Conservation (phyloP, 2,797 vertebrate genomes). For the Rhodeus uyekii region DNA sequence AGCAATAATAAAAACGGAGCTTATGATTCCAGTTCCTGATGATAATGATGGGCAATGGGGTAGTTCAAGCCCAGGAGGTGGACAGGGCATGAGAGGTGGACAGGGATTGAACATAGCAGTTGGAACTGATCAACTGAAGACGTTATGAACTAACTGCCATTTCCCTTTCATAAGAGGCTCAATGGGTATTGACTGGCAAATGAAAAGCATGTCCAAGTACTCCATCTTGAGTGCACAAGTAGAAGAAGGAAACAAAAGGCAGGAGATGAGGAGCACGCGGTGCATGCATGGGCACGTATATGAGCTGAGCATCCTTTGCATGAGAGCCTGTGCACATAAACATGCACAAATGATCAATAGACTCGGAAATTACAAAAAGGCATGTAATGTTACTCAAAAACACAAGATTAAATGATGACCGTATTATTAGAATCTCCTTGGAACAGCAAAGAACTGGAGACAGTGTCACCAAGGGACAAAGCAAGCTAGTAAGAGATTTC, state of each 20-base stretch:
- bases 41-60: constrained; percentile 1
- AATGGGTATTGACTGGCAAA: constrained; percentile 77
- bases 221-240: constrained; percentile 63
- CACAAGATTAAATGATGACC: constrained; percentile 55
- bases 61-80: constrained; percentile 46
- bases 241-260: constrained; percentile 43
- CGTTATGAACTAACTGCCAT: constrained; percentile 80
- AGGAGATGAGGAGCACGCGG: background rate
- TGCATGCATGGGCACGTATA: constrained; percentile 50
- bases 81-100: constrained; percentile 44
- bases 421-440: constrained; percentile 54
- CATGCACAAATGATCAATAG: constrained; percentile 14
- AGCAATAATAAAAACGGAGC: background rate
- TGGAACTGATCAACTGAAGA: constrained; percentile 76
- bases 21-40: constrained; percentile 37
- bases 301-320: constrained; percentile 61
- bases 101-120: constrained; percentile 66
- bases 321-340: constrained; percentile 40
- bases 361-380: background rate
- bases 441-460: constrained; percentile 55
- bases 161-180: constrained; percentile 77
- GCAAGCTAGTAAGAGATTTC: constrained; percentile 41
- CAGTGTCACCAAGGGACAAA: constrained; percentile 56
- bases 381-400: background rate
- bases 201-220: constrained; percentile 72